Evolutionary conservation across 1,140 invertebrate species (phyloP), one percentile per base, ranked within the genome.

Genomic region (Aradophagus sp.): DNA sequence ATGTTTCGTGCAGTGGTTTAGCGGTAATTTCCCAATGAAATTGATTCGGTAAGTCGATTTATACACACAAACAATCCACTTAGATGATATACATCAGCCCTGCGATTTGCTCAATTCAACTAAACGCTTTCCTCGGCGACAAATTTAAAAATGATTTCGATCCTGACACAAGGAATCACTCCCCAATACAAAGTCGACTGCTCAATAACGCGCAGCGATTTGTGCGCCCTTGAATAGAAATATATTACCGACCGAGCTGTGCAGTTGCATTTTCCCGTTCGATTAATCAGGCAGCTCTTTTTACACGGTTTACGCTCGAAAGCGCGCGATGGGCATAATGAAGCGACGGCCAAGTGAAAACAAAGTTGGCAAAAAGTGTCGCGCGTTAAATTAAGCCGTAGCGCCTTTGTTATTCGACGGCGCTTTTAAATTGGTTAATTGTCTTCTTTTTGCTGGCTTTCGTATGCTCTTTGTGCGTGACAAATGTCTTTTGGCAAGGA

Each of bases 401-500:
- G 34, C 47, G 29, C 32, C 20, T 36, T 69, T 69, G 50, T 69
- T 56, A 41, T 55, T 50, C 58, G 48, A 23, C 34, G 29, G 16
- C 10, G 36, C 36, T 38, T 38, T 50, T 19, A 31, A 35, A 58
- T 58, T 39, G 45, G 17, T 42, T 65, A 52, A 58, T 63, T 63
- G 67, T 65, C 53, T 59, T 47, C 52, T 58, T 59, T 56, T 70
- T 63, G 42, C 17, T 36, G 55, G 45, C 47, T 70, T 61, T 53
- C 56, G 26, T 36, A 47, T 58, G 52, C 55, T 67, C 56, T 70
- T 70, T 66, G 56, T 55, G 47, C 53, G 63, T 76, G 73, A 77
- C 73, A 79, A 69, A 75, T 79, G 77, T 77, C 76, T 77, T 76
- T 77, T 73, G 72, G 61, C 69, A 70, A 45, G 62, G 45, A 55